phyloP scores from a whole-genome alignment of 2,113 vertebrate species.

The Campylomormyrus tamandua region DNA sequence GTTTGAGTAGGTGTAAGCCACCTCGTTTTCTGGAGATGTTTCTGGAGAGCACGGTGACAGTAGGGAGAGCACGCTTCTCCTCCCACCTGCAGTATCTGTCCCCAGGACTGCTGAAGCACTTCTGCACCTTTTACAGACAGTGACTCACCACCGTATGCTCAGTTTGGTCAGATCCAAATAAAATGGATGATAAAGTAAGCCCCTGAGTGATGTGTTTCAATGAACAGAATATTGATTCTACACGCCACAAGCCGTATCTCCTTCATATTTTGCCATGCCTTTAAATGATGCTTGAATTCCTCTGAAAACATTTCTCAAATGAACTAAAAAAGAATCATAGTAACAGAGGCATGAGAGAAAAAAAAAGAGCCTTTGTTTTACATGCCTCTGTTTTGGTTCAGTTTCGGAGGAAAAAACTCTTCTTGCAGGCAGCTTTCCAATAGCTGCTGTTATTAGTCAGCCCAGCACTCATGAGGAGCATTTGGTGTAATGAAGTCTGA shows the following conservation, averaged over 20 bases:
- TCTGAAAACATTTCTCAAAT: slow-evolving; percentile 12
- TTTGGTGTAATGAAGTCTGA: background rate
- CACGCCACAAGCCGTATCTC: background rate
- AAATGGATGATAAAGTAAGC: background rate
- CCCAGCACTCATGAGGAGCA: background rate
- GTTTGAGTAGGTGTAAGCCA: background rate
- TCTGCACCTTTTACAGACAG: background rate
- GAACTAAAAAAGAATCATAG: slow-evolving; percentile 17
- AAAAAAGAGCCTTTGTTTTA: background rate
- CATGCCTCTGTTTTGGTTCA: background rate
- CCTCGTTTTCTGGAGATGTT: background rate
- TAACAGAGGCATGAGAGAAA: background rate
- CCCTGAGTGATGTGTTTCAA: background rate
- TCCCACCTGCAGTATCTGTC: background rate
- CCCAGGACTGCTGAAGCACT: background rate
- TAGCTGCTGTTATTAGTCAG: background rate
- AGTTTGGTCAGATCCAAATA: background rate
- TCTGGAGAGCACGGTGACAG: background rate
- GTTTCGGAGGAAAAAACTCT: background rate
- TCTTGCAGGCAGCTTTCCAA: background rate
- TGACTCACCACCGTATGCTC: background rate
- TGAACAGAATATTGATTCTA: background rate
- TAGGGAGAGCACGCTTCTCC: background rate
- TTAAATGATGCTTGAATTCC: slow-evolving; percentile 10
- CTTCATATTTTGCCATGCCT: background rate